Evolutionary conservation across 2,888 invertebrate species (phyloP), one percentile per base, ranked within the genome.

Genomic region (Micoletzkya japonica): DNA sequence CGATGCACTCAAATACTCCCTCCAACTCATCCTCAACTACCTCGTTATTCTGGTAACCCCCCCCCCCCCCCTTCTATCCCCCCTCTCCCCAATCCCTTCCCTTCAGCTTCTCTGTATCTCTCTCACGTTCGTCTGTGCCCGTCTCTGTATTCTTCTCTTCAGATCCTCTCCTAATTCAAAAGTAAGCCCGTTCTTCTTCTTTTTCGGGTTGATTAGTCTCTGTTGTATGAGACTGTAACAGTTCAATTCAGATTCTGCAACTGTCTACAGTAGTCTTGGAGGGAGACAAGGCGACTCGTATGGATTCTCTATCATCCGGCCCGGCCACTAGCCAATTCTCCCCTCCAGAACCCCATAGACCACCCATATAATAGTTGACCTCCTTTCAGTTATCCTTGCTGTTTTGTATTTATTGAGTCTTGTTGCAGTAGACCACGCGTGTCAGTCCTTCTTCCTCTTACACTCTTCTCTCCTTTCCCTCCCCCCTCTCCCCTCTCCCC

Each of bases 101-200:
- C 58, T 66, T 26, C 61, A 77, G 77, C 64, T 59, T 50, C 61
- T 72, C 36, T 73, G 72, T 60, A 57, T 69, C 2, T 71, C 72
- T 34, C 67, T 73, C 32, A 72, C 74, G 6, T 67, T 73, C 37
- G 75, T 74, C 6, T 75, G 74, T 70, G 70, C 70, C 44, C 74
- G 70, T 36, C 64, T 78, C 32, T 59, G 72, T 26, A 73, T 79
- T 70, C 73, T 79, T 34, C 72, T 79, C 56, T 76, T 73, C 71
- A 67, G 78, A 17, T 75, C 77, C n/a, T 76, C 78, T 20, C 79
- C 79, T 26, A 79, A 79, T 39, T 74, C 77, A 24, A 74, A 76
- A 59, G 61, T 77, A 54, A 2, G 14, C 37, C 6, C 6, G 10
- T 17, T 57, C 7, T 57, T 28, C 4, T n/a, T 52, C 52, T 36